Evolutionary conservation across 30 jellyfish, hydroid and myxozoan species (phyloP).

Genomic region (Aurelia coerulea): DNA sequence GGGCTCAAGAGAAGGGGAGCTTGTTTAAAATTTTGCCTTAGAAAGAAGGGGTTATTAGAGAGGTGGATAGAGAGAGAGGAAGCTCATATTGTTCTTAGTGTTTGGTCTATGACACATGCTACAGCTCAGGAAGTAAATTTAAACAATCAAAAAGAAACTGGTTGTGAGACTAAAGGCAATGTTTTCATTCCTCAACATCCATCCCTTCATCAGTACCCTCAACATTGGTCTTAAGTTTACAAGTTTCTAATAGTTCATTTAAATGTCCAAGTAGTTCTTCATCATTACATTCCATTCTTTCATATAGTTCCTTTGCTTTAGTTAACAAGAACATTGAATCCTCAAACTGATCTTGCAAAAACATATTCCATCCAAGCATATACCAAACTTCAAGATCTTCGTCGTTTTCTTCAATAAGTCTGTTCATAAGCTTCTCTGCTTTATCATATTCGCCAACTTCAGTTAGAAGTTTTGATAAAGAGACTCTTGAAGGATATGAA

Average conservation of each 20-base stretch:
- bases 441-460: conserved; percentile 76
- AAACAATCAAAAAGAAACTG: no score
- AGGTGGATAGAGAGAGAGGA: no score
- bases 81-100: no score
- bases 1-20: no score
- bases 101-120: no score
- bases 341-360: conserved; percentile 47
- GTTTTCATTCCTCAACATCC: conserved; percentile 51
- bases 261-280: conserved; percentile 71
- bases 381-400: conserved; percentile 94
- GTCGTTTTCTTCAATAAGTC: conserved; percentile 81
- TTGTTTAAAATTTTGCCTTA: no score
- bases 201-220: conserved; percentile 61
- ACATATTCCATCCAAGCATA: conserved; percentile 76
- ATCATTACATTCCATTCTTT: conserved; percentile 68
- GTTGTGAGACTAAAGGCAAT: neutral
- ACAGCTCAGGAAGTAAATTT: no score
- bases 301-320: conserved; percentile 78
- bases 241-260: conserved; percentile 58
- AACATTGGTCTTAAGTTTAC: conserved; percentile 44
- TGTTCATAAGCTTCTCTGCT: conserved; percentile 56
- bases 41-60: no score
- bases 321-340: conserved; percentile 74
- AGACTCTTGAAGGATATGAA: conserved; percentile 69
- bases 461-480: conserved; percentile 62